Percentiles rank a stretch among this genome's conserved stretches.
Conservation (phyloP, 2,113 vertebrate genomes). For the Trochalopteron elliotii region DNA sequence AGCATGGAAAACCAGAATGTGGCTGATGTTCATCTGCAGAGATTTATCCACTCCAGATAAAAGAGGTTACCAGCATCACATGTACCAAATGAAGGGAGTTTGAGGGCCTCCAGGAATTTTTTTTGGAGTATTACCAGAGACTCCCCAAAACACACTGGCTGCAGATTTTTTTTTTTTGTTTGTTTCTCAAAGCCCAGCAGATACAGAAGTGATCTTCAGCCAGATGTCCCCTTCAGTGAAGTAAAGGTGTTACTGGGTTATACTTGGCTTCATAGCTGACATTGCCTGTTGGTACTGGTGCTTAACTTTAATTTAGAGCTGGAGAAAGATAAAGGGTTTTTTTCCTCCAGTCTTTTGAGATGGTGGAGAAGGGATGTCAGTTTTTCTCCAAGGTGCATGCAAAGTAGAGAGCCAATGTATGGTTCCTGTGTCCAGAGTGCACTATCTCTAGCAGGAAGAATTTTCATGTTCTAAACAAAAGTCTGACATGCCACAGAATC, state of each 20-base stretch:
- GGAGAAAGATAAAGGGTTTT: background rate
- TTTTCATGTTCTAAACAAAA: background rate
- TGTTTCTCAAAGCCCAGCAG: background rate
- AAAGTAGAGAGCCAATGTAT: background rate
- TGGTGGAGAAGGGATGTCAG: background rate
- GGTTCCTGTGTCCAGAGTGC: background rate
- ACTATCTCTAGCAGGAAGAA: background rate
- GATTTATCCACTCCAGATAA: background rate
- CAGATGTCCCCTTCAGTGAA: background rate
- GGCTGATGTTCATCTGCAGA: background rate
- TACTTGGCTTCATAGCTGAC: background rate
- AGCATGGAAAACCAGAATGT: background rate
- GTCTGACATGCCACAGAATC: background rate
- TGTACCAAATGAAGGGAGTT: background rate
- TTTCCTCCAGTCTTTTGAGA: background rate
- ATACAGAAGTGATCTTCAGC: background rate
- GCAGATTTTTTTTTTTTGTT: background rate
- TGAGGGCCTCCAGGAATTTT: background rate
- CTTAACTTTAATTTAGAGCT: background rate
- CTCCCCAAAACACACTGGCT: background rate
- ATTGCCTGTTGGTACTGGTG: background rate
- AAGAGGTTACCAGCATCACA: background rate
- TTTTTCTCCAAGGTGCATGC: background rate
- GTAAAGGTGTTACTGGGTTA: background rate
- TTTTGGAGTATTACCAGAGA: background rate